Evolutionary conservation across 2,888 invertebrate genomes (phyloP).

Genomic region (Eilema sororculum): DNA sequence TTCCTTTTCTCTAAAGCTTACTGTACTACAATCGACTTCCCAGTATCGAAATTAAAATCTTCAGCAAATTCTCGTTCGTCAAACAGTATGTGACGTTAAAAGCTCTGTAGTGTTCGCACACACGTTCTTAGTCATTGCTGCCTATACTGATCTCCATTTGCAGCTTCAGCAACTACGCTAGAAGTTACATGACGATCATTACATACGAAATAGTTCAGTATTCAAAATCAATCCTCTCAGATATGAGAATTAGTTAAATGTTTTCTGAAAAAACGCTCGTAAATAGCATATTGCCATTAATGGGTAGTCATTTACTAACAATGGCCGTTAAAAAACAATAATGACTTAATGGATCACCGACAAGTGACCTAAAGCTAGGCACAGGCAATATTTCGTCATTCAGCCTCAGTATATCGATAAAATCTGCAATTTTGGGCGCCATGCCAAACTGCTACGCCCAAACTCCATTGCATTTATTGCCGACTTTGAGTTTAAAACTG

Average conservation of each 20-base stretch:
- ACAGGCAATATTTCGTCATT: conserved; percentile 41
- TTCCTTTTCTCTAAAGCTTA: no score
- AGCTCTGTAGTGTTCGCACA: no score
- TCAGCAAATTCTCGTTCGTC: neutral
- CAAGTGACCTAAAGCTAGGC: conserved; percentile 39
- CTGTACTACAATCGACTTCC: no score
- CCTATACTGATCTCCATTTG: no score
- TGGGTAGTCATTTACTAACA: conserved; percentile 22
- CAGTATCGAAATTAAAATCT: neutral
- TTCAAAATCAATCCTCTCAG: no score
- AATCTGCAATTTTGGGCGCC: conserved; percentile 36
- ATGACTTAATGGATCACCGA: conserved; percentile 45
- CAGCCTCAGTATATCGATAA: conserved; percentile 24
- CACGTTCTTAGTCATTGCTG: no score
- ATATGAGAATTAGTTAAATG: neutral
- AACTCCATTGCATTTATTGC: conserved; percentile 42
- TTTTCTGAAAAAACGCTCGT: neutral
- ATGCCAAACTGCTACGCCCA: conserved; percentile 37
- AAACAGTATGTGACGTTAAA: neutral
- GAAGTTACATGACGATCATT: no score
- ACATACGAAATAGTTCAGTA: no score
- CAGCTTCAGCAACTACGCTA: no score
- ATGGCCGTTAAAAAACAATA: conserved; percentile 38
- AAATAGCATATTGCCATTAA: conserved; percentile 7
- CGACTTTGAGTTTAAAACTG: conserved; percentile 32